A percentile compares a stretch with the other conserved stretches of the same genome.
phyloP scores from a whole-genome alignment of 2,888 invertebrate species.

The Phoronis australis region DNA sequence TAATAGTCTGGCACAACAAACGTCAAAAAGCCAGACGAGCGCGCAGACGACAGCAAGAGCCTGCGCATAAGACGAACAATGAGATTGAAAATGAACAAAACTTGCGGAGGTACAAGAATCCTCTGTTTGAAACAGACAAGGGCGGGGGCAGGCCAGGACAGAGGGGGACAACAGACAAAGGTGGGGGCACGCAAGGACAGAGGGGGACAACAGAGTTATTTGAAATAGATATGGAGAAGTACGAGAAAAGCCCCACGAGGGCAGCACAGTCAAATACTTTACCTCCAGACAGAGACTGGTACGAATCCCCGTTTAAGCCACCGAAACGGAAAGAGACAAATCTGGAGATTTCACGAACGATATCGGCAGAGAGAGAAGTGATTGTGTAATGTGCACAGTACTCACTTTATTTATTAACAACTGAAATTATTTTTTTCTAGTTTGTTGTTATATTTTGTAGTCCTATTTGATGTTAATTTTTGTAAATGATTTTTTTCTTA shows the following conservation, averaged over 20 bases:
- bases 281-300: slow-evolving; percentile 3
- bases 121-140: slow-evolving; percentile 63
- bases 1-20: slow-evolving; percentile 56
- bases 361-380: too few relatives aligned
- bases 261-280: slow-evolving; percentile 3
- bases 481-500: too few relatives aligned
- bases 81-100: slow-evolving; percentile 84
- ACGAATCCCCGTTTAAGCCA: slow-evolving; percentile 10
- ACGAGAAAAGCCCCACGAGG: slow-evolving; percentile 35
- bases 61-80: slow-evolving; percentile 64
- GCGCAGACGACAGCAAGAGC: background rate
- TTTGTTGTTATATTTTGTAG: too few relatives aligned
- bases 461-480: too few relatives aligned
- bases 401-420: too few relatives aligned
- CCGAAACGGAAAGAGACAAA: slow-evolving; percentile 14
- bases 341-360: slow-evolving; percentile 23
- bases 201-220: slow-evolving; percentile 59
- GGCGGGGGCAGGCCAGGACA: slow-evolving; percentile 44
- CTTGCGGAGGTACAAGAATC: slow-evolving; percentile 71
- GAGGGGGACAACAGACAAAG: slow-evolving; percentile 56
- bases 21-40: slow-evolving; percentile 53
- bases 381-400: too few relatives aligned
- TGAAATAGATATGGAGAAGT: slow-evolving; percentile 52
- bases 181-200: slow-evolving; percentile 27
- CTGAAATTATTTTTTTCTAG: too few relatives aligned